Base-by-base conservation (phyloP, 2,888 invertebrate species). In the Tinea trinotella region DNA sequence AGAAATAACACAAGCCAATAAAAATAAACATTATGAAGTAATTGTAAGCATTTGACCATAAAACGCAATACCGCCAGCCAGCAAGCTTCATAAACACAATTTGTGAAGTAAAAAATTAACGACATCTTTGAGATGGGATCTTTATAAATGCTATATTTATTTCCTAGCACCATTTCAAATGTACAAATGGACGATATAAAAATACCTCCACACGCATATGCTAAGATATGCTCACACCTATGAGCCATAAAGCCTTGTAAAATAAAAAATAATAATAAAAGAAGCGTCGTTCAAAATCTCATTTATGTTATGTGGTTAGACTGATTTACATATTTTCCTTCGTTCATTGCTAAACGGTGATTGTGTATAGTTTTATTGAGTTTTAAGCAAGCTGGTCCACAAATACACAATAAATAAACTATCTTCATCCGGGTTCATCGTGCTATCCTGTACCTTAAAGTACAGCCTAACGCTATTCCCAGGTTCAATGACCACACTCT, bases 391-490 rank as follows among this genome's bases (percentile, higher is more conserved):
- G 40, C 48, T 22, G 24, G 24, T 50, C 13, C 13, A 50, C 50
- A 50, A 50, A 50, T 50, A 50, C 24, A 4, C 24, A 50, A 50
- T 50, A 50, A 50, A 50, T 50, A 50, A 50, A n/a, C 50, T 4
- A 50, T 10, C 24, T 12, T 20, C 67, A 70, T 76, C 74, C 74
- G 74, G 80, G 77, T 76, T 79, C 78, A 69, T 67, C 67, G 77
- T 61, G 63, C 68, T 67, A 66, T 64, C 67, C 57, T 22, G 66
- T 64, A 63, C 69, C 68, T 71, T 64, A 68, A 69, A 68, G 66
- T 63, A 61, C 63, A 63, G 66, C 77, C 76, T 71, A 75, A 75
- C 77, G 72, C 66, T 67, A 75, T 71, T 74, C 79, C 74, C 24
- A 30, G 71, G 79, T 80, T 78, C 79, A 76, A 72, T 81, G 74